Base-by-base conservation (phyloP, 2,797 vertebrate species). In the Percopsis omiscomaycus region DNA sequence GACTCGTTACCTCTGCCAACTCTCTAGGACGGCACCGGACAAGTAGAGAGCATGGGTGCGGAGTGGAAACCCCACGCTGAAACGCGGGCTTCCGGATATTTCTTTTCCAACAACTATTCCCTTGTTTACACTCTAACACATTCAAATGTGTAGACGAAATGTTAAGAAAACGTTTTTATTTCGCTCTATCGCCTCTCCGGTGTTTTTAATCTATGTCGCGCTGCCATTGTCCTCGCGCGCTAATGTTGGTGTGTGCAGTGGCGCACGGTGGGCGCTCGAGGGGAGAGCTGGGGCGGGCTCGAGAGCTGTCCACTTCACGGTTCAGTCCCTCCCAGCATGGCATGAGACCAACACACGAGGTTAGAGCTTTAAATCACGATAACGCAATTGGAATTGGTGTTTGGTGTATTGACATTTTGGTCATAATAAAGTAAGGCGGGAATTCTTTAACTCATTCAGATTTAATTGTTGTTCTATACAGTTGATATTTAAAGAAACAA, bases 321-420 rank as follows among this genome's bases (percentile, higher is more conserved):
- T 73, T 79, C 73, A 67, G 79, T 85, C 85, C 85, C 86, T 86
- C 87, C 87, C 85, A 88, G 87, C 88, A 87, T 89, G 88, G 87
- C 87, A 86, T 84, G 78, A 85, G 84, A 81, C 79, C 85, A 66
- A 71, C 69, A 46, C 55, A 37, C 59, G 69, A 46, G 22, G 22
- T 22, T 22, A 22, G 22, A 22, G 22, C 22, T 22, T 22, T 22
- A 22, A 22, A 22, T 22, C 22, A 22, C 22, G 22, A 22, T 22
- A 22, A 22, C 22, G 22, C 22, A 22, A 22, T 37, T 37, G 1
- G 3, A 37, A 37, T 37, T 8, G 32, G 1, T 37, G 3, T 37
- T 37, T 37, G 32, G 32, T 37, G 32, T 5, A 37, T 8, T 22
- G 22, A 22, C 22, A 22, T 37, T 37, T 37, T 8, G 6, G 32